Evolutionary conservation across 2,113 vertebrate genomes (phyloP).

Genomic region (Coracopsis vasa): DNA sequence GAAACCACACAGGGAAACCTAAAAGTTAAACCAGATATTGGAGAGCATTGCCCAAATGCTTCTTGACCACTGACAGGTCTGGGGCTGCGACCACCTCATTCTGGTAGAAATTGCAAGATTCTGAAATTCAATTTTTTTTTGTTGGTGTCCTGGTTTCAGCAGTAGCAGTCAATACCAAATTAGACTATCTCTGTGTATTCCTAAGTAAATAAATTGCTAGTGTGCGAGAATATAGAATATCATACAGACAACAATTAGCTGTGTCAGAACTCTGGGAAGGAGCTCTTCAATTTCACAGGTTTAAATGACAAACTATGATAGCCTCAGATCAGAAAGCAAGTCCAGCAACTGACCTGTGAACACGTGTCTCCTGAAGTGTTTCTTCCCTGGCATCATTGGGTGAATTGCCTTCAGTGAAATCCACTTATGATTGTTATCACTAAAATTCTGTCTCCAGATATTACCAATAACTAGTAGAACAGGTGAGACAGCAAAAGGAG

Average conservation of each 20-base stretch:
- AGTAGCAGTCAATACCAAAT: background rate
- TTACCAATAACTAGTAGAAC: background rate
- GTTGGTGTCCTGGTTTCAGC: no score
- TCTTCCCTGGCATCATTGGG: background rate
- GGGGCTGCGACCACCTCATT: fast-evolving
- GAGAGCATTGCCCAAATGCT: background rate
- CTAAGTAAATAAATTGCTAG: background rate
- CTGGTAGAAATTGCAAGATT: background rate
- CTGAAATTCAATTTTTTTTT: background rate
- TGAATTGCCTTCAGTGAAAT: background rate
- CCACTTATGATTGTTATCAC: background rate
- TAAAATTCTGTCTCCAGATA: background rate
- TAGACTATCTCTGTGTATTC: background rate
- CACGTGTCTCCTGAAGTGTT: background rate
- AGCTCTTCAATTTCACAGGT: background rate
- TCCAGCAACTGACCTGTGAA: background rate
- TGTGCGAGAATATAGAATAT: background rate
- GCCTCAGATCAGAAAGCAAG: background rate
- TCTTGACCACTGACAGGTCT: background rate
- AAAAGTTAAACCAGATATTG: background rate
- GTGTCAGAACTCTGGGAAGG: background rate
- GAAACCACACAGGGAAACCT: background rate
- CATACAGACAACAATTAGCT: background rate
- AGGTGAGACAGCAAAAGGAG: background rate
- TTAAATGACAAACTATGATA: background rate